Conservation (phyloP, 2,797 vertebrate genomes). For the Sebastes vulpes region DNA sequence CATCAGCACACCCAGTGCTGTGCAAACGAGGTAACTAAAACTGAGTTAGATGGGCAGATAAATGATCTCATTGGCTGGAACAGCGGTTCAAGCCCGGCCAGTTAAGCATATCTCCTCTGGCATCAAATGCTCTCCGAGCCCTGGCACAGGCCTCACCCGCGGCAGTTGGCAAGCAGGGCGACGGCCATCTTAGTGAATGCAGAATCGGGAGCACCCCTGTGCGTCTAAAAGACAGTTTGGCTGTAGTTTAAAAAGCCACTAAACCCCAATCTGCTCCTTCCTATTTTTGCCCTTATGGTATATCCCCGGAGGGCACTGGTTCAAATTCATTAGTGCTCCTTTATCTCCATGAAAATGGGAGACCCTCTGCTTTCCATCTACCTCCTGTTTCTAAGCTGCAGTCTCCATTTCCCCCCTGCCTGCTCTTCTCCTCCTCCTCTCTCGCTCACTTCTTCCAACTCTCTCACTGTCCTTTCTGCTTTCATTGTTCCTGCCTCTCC, state of each 20-base stretch:
- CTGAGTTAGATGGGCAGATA: slow-evolving; percentile 49
- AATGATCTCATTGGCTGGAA: slow-evolving; percentile 58
- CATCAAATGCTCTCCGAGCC: slow-evolving; percentile 42
- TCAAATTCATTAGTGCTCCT: slow-evolving; percentile 81
- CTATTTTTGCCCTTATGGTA: slow-evolving; percentile 74
- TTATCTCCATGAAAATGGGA: slow-evolving; percentile 81
- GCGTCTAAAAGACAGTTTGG: slow-evolving; percentile 71
- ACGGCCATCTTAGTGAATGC: slow-evolving; percentile 64
- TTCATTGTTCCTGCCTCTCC: slow-evolving; percentile 41
- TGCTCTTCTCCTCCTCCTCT: neutral
- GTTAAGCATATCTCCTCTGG: slow-evolving; percentile 64
- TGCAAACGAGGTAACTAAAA: slow-evolving; percentile 55
- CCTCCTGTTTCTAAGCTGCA: slow-evolving; percentile 69
- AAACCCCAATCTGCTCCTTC: slow-evolving; percentile 74
- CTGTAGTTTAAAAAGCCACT: slow-evolving; percentile 65
- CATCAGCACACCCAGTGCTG: slow-evolving; percentile 8
- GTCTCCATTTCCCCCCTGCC: slow-evolving; percentile 47
- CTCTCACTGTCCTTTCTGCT: slow-evolving; percentile 30
- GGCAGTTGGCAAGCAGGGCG: slow-evolving; percentile 70
- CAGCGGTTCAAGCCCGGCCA: slow-evolving; percentile 37
- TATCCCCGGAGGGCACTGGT: slow-evolving; percentile 73
- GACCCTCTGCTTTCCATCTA: slow-evolving; percentile 69
- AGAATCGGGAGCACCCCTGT: slow-evolving; percentile 67
- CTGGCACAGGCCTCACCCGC: slow-evolving; percentile 59
- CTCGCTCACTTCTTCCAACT: neutral